A percentile compares a stretch with the other conserved stretches of the same genome.
phyloP scores from a whole-genome alignment of 1,140 invertebrate genomes.

The Cherax quadricarinatus region DNA sequence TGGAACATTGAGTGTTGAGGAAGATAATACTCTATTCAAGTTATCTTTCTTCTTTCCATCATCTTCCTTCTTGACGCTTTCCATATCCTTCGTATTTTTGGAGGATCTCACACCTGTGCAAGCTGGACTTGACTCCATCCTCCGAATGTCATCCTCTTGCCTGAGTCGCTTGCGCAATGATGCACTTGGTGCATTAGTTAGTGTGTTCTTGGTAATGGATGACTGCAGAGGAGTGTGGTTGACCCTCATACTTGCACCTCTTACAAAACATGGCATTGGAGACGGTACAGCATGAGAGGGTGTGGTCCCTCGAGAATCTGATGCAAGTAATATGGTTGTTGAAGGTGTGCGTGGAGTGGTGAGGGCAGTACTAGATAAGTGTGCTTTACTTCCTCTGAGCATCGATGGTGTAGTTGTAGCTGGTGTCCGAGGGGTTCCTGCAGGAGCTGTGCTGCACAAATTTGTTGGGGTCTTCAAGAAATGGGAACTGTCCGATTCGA shows the following conservation, averaged over 20 bases:
- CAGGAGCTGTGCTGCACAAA: background rate
- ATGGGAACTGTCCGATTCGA: background rate
- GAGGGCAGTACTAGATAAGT: background rate
- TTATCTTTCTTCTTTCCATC: conserved; percentile 17
- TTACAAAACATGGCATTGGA: background rate
- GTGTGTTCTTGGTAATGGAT: background rate
- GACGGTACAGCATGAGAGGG: background rate
- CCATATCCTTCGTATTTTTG: conserved; percentile 11
- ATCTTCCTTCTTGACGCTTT: background rate
- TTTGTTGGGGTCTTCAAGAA: background rate
- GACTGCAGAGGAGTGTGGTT: background rate
- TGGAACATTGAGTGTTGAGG: conserved; percentile 6
- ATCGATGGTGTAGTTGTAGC: background rate
- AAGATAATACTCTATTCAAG: conserved; percentile 7
- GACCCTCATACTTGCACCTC: background rate
- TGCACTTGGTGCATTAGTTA: background rate
- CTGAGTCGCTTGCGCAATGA: no score
- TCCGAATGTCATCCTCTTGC: no score
- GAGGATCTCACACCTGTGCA: background rate
- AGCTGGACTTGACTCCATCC: background rate
- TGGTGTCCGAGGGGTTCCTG: background rate
- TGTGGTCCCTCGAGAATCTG: background rate
- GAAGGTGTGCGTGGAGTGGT: background rate
- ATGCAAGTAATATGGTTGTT: background rate
- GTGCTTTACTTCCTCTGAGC: background rate